Evolutionary conservation across 2,113 vertebrate species (phyloP).

Genomic region (Rhea pennata): DNA sequence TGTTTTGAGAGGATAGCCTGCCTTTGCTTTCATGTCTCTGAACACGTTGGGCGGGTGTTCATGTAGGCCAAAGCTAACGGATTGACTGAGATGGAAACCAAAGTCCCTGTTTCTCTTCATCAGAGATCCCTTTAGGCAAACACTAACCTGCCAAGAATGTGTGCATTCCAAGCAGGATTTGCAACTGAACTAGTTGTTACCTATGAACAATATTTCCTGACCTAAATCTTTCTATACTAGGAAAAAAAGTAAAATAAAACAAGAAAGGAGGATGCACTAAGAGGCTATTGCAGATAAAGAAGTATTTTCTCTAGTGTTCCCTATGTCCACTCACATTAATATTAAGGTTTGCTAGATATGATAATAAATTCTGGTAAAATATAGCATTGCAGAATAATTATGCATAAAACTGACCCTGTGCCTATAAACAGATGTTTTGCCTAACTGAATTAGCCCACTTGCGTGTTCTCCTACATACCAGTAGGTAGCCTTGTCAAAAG

Average conservation of each 20-base stretch:
- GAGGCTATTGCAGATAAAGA: background rate
- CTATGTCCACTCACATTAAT: background rate
- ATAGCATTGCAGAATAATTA: background rate
- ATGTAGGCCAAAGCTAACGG: background rate
- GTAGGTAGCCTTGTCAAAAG: background rate
- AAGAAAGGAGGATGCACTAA: background rate
- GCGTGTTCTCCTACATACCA: background rate
- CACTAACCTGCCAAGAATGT: constrained; percentile 55
- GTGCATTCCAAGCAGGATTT: constrained; percentile 36
- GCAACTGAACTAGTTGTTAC: constrained; percentile 36
- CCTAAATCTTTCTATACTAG: constrained; percentile 5
- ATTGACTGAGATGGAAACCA: background rate
- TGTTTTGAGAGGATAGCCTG: background rate
- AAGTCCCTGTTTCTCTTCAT: constrained; percentile 42
- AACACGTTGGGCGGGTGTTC: background rate
- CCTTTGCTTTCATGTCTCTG: background rate
- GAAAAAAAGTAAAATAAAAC: background rate
- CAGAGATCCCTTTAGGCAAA: constrained; percentile 54
- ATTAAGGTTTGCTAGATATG: background rate
- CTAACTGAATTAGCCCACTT: background rate
- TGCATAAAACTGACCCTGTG: background rate
- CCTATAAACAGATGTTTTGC: constrained; percentile 8
- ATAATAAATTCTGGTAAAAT: background rate
- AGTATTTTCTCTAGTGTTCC: background rate
- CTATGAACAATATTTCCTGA: background rate